These are phyloP conservation scores for Eulemur coronatus DNA, from an alignment of 2,797 vertebrate genomes.

Conservation along the genomic window DNA sequence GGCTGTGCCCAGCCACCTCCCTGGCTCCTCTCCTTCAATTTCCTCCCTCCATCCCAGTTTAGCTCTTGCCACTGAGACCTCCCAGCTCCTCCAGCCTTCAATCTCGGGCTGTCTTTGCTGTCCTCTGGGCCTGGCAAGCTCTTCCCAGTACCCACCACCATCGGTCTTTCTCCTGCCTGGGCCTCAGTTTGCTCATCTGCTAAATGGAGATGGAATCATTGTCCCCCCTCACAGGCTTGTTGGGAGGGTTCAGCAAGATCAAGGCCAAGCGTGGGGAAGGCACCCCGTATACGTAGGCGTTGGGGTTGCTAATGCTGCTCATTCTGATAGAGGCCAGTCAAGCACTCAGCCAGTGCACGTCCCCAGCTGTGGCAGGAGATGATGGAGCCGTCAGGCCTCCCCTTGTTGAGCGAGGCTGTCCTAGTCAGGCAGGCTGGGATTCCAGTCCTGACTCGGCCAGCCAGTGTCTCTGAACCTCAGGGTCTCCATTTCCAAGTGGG, in stretches of 20 bases:
- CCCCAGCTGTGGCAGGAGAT: background rate
- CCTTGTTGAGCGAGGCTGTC: background rate
- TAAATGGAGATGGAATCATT: background rate
- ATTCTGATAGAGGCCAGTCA: background rate
- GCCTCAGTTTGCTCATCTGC: background rate
- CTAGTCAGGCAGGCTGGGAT: no score
- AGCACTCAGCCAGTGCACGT: background rate
- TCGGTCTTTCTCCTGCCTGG: background rate
- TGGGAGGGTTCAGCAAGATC: background rate
- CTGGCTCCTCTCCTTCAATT: background rate
- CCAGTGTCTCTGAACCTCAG: background rate
- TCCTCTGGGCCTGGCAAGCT: background rate
- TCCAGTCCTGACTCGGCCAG: background rate
- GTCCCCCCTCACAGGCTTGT: no score
- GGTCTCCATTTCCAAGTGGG: background rate
- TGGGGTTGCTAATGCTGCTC: background rate
- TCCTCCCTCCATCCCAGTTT: background rate
- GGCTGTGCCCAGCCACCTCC: background rate
- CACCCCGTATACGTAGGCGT: background rate
- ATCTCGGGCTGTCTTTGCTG: background rate
- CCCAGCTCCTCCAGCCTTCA: background rate
- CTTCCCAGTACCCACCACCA: rapidly evolving
- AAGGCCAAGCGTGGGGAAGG: no score
- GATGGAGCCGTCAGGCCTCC: background rate
- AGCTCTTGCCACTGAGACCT: rapidly evolving